Evolutionary conservation across 2,113 vertebrate genomes (phyloP).

Genomic region (Cryptotis parvus): DNA sequence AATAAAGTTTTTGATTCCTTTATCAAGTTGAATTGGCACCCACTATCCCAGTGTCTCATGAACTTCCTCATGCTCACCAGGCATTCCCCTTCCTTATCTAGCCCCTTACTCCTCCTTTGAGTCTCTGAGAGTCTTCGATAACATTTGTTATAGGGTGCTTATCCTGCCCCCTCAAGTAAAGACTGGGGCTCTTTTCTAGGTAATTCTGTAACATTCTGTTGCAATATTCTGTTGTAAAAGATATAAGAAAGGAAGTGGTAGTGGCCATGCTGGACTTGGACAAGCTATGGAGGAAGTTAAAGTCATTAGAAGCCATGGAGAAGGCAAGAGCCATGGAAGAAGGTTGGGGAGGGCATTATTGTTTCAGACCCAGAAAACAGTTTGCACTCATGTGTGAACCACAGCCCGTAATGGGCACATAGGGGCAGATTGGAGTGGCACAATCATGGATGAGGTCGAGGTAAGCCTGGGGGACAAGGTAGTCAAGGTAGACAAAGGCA

Average conservation of each 20-base stretch:
- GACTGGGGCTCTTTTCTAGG: not conserved
- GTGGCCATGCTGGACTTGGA: not conserved
- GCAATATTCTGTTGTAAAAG: not conserved
- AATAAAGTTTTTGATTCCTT: not conserved
- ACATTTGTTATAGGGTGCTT: not conserved
- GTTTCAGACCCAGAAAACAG: not conserved
- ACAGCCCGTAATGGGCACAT: not conserved
- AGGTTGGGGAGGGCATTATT: not conserved
- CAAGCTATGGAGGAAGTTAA: not conserved
- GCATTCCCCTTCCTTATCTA: not conserved
- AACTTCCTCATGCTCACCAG: accelerated
- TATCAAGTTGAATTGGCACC: not conserved
- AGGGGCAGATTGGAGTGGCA: not conserved
- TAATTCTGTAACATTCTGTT: not conserved
- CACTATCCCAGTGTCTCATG: not conserved
- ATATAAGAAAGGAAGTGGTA: not conserved
- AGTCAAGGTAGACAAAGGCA: too few relatives aligned
- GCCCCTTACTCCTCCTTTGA: not conserved
- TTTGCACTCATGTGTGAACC: not conserved
- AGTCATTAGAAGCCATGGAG: too few relatives aligned
- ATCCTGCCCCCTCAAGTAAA: not conserved
- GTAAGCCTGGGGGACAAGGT: not conserved
- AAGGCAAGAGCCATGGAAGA: not conserved
- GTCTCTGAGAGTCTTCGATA: not conserved
- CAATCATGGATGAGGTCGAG: not conserved